Conservation (phyloP, 2,113 vertebrate genomes). For the Lota lota region DNA sequence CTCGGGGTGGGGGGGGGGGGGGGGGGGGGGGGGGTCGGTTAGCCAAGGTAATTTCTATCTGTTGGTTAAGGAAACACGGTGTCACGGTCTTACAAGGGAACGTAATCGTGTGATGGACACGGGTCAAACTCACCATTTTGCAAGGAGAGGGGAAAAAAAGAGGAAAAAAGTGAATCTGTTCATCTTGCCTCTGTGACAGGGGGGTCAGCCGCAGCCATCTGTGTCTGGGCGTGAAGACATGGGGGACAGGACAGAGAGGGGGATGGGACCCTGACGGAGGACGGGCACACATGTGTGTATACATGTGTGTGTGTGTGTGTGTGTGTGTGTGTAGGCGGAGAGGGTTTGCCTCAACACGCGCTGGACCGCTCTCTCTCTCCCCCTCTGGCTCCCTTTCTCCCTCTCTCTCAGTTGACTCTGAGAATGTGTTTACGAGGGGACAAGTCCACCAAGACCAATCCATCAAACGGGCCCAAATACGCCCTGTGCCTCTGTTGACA, state of each 20-base stretch:
- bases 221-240: conserved; percentile 37
- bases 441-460: conserved; percentile 79
- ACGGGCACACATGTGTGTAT: conserved; percentile 23
- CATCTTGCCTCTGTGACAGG: conserved; percentile 28
- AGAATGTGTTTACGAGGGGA: conserved; percentile 75
- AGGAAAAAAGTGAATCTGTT: conserved; percentile 27
- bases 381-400: conserved; percentile 29
- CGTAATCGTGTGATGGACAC: conserved; percentile 44
- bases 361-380: conserved; percentile 17
- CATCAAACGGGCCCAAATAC: conserved; percentile 73
- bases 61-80: conserved; percentile 54
- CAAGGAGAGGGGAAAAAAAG: not conserved
- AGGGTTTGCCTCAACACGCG: conserved; percentile 44
- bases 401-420: conserved; percentile 70
- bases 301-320: conserved; percentile 15
- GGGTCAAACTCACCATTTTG: conserved; percentile 58
- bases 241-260: conserved; percentile 28
- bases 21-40: conserved; percentile 34
- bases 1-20: too few relatives aligned
- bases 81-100: conserved; percentile 45
- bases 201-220: conserved; percentile 62
- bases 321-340: conserved; percentile 21
- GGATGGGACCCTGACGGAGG: conserved; percentile 21
- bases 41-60: conserved; percentile 44
- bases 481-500: conserved; percentile 74